Base-by-base conservation (phyloP, 2,797 vertebrate species). In the Oreonectes daqikongensis region DNA sequence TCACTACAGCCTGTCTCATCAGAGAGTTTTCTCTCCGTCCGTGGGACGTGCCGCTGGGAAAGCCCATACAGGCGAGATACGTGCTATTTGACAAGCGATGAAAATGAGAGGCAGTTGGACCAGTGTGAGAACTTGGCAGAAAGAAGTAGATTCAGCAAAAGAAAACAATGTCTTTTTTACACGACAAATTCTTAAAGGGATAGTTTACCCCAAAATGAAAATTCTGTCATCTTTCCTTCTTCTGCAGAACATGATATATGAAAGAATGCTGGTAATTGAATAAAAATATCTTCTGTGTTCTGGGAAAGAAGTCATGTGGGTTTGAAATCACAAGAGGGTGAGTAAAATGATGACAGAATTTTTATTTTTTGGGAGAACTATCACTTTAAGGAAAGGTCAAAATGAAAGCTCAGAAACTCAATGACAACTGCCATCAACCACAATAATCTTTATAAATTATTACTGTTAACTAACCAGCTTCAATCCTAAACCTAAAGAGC, bases 71-170 rank as follows among this genome's bases (percentile, higher is more conserved):
- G 77, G 67, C 28, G 20, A 64, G 80, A 75, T 92, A 91, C 87
- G 90, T 93, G 91, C 86, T 46, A 69, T 80, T 38, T 63, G 65
- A 81, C 90, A 90, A 83, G 84, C 85, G 78, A 76, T 60, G 79
- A 65, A 63, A 70, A 52, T 57, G 18, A 35, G 77, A 78, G 82
- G 82, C 79, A 53, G 55, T 50, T 77, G 8, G 69, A 4, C 53
- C 66, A 61, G 60, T 78, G 65, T 55, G 35, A 67, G 53, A 71
- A 77, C 52, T 72, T 81, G 74, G 74, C 79, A 81, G 26, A 69
- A 20, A 44, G 7, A 68, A 69, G 59, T 40, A 76, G 42, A 63
- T n/a, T 64, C 9, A 79, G 52, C 24, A 24, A 42, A 69, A 12
- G 26, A 14, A 38, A 57, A 28, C n/a, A 38, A 5, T 22, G n/a